These are phyloP conservation scores for Manduca sexta DNA, from an alignment of 1,140 invertebrate species.

Conservation along the genomic window DNA sequence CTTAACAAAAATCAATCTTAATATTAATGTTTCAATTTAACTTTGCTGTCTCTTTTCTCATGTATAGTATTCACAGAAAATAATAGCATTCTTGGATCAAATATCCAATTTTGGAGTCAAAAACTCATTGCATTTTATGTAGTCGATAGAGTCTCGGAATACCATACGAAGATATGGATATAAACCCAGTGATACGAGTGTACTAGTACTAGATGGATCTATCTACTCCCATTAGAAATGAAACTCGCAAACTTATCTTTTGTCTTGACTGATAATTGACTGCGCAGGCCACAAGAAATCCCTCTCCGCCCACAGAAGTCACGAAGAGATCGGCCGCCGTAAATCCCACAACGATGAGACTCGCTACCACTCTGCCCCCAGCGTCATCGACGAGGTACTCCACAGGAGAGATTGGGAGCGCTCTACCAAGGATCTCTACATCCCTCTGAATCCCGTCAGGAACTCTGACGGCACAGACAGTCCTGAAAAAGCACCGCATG, in stretches of 20 bases:
- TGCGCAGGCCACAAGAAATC: constrained; percentile 43
- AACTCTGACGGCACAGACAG: constrained; percentile 9
- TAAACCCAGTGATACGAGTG: too few relatives aligned
- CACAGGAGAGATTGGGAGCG: constrained; percentile 61
- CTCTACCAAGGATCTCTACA: constrained; percentile 49
- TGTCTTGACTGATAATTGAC: too few relatives aligned
- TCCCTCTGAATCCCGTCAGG: constrained; percentile 37
- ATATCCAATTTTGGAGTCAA: too few relatives aligned
- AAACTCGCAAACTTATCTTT: too few relatives aligned
- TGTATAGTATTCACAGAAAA: too few relatives aligned
- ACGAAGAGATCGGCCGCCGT: constrained; percentile 51
- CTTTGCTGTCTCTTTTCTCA: too few relatives aligned
- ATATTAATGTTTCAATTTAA: background rate
- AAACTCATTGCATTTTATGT: too few relatives aligned
- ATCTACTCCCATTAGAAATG: too few relatives aligned
- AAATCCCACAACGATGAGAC: constrained; percentile 37
- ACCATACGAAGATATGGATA: too few relatives aligned
- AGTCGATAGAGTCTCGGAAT: too few relatives aligned
- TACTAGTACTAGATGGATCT: too few relatives aligned
- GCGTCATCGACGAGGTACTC: constrained; percentile 56
- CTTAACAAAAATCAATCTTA: background rate
- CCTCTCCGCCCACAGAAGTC: constrained; percentile 53
- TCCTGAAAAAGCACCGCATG: constrained; percentile 12
- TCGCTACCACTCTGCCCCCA: constrained; percentile 62
- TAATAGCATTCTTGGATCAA: too few relatives aligned